phyloP scores from a whole-genome alignment of 2,797 vertebrate species.

The Manis pentadactyla region DNA sequence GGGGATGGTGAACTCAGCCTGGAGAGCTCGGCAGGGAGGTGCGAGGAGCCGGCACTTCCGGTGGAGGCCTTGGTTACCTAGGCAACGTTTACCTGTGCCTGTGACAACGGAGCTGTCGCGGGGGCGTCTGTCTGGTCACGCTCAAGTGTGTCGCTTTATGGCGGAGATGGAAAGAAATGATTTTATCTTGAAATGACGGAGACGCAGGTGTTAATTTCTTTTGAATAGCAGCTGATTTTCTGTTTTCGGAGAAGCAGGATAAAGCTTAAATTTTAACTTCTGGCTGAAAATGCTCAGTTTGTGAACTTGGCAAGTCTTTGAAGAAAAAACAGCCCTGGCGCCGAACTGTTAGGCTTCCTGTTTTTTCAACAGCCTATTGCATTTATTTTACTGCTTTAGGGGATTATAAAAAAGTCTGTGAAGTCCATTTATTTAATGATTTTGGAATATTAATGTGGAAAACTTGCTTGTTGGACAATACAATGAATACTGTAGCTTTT shows the following conservation, averaged over 20 bases:
- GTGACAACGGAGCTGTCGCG: not conserved
- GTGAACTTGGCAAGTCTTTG: constrained; percentile 33
- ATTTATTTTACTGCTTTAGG: constrained; percentile 63
- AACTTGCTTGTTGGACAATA: constrained; percentile 12
- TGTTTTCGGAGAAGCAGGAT: constrained; percentile 45
- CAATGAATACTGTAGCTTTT: not conserved
- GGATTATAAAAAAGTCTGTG: constrained; percentile 64
- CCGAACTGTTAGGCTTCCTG: not conserved
- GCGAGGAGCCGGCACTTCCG: not conserved
- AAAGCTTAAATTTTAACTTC: constrained; percentile 46
- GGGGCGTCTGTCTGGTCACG: not conserved
- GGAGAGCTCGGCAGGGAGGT: not conserved
- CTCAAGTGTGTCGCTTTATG: not conserved
- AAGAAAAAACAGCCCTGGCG: not conserved
- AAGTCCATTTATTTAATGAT: constrained; percentile 65
- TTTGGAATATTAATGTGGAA: constrained; percentile 66
- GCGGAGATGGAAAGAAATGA: not conserved
- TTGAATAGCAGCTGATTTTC: constrained; percentile 59
- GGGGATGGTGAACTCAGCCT: not conserved
- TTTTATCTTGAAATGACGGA: constrained; percentile 43
- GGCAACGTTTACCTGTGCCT: not conserved
- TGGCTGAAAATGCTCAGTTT: constrained; percentile 40
- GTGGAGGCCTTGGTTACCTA: not conserved
- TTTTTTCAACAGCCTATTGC: constrained; percentile 49
- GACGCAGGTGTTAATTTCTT: constrained; percentile 61